phyloP scores from a whole-genome alignment of 2,797 vertebrate species.

The Echeneis naucrates region DNA sequence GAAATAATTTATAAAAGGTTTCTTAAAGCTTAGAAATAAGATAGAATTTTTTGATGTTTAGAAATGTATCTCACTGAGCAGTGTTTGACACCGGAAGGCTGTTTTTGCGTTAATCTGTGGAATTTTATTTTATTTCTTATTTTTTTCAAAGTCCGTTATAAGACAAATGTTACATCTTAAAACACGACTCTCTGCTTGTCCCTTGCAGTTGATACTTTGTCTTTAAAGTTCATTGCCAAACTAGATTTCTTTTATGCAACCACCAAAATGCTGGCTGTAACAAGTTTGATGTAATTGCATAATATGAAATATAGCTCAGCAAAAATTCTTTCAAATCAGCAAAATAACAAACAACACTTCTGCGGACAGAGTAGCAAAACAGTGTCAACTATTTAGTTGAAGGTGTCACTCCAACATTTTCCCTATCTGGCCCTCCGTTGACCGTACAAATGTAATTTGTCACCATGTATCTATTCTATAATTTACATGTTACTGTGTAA shows the following conservation, averaged over 20 bases:
- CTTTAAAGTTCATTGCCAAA: neutral
- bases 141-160: neutral
- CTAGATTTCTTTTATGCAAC: neutral
- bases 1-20: neutral
- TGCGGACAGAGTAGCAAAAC: conserved; percentile 47
- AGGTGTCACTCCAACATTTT: conserved; percentile 27
- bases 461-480: no score
- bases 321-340: conserved; percentile 31
- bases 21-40: no score
- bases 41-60: neutral
- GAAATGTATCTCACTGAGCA: neutral
- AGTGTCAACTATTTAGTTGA: conserved; percentile 7
- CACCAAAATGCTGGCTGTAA: neutral
- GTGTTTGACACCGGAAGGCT: neutral
- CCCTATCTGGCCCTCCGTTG: conserved; percentile 3
- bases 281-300: neutral
- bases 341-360: conserved; percentile 23
- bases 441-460: conserved; percentile 9
- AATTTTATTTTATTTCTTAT: no score
- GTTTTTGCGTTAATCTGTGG: neutral
- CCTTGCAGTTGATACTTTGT: neutral
- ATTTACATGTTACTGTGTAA: no score
- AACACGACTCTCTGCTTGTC: neutral
- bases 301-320: neutral
- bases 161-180: neutral